Evolutionary conservation across 1,140 invertebrate species (phyloP).

Genomic region (Leptinotarsa undecemlineata): DNA sequence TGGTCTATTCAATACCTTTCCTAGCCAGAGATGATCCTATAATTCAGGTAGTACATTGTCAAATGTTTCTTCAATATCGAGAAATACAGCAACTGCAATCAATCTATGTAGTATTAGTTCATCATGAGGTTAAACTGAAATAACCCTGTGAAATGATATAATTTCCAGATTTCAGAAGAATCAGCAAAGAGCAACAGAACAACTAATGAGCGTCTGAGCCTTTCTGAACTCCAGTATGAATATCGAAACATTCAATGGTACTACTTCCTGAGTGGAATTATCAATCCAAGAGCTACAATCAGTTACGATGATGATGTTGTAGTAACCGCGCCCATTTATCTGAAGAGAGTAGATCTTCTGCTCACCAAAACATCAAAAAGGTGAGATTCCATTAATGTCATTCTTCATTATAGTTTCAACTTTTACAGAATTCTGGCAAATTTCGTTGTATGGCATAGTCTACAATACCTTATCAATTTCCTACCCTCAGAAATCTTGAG

Average conservation of each 20-base stretch:
- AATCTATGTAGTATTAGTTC: no score
- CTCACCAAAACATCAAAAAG: constrained; percentile 38
- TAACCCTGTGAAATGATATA: no score
- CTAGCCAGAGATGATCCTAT: no score
- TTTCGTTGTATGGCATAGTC: constrained; percentile 47
- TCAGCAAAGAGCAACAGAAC: constrained; percentile 37
- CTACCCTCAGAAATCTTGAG: constrained; percentile 40
- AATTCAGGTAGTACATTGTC: no score
- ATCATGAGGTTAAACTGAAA: no score
- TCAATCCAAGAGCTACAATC: constrained; percentile 64
- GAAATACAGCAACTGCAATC: no score
- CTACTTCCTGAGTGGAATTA: constrained; percentile 77
- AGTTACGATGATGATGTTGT: constrained; percentile 75
- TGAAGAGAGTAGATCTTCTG: constrained; percentile 38
- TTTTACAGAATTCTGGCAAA: constrained; percentile 45
- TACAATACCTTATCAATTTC: constrained; percentile 44
- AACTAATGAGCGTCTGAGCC: constrained; percentile 84
- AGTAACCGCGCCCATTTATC: constrained; percentile 56
- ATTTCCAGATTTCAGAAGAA: constrained; percentile 37
- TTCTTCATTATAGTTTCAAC: not conserved
- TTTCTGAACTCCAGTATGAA: constrained; percentile 71
- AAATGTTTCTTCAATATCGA: no score
- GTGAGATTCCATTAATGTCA: constrained; percentile 24
- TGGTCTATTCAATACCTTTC: no score
- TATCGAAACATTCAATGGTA: constrained; percentile 70